Percentiles rank a stretch among this genome's conserved stretches.
Evolutionary conservation across 2,113 vertebrate species (phyloP).

Genomic region (Nesogale talazaci): DNA sequence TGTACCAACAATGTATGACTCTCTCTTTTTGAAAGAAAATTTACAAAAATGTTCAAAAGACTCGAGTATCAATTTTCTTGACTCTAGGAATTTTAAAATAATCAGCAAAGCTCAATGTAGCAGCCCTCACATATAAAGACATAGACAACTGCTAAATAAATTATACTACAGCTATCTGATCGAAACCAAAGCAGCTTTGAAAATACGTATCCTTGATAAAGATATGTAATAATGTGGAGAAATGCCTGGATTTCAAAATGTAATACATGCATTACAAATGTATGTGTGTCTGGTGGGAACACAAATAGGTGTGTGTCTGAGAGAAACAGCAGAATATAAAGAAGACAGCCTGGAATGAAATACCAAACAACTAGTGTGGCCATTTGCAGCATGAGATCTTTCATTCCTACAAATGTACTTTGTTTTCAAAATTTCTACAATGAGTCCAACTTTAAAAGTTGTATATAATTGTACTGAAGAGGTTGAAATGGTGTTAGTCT

Average conservation of each 20-base stretch:
- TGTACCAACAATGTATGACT: not conserved
- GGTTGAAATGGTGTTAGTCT: not conserved
- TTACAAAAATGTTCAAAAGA: not conserved
- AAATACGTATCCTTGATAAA: constrained; percentile 20
- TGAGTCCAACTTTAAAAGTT: not conserved
- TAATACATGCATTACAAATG: not conserved
- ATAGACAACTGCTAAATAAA: not conserved
- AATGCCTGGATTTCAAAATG: constrained; percentile 26
- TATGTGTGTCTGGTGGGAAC: not conserved
- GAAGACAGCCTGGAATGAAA: too few relatives aligned
- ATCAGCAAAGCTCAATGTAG: constrained; percentile 1
- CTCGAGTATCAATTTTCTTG: constrained; percentile 28
- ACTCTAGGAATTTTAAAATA: constrained; percentile 38
- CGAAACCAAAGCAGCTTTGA: not conserved
- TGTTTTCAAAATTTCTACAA: not conserved
- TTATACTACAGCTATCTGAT: not conserved
- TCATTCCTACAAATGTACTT: not conserved
- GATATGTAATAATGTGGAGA: not conserved
- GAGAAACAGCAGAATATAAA: not conserved
- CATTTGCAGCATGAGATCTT: not conserved
- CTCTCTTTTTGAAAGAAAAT: not conserved
- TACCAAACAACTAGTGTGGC: not conserved
- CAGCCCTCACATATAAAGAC: not conserved
- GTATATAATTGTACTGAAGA: not conserved
- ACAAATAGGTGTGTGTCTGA: too few relatives aligned